Evolutionary conservation across 2,888 invertebrate species (phyloP).

Genomic region (Melinopterus prodromus): DNA sequence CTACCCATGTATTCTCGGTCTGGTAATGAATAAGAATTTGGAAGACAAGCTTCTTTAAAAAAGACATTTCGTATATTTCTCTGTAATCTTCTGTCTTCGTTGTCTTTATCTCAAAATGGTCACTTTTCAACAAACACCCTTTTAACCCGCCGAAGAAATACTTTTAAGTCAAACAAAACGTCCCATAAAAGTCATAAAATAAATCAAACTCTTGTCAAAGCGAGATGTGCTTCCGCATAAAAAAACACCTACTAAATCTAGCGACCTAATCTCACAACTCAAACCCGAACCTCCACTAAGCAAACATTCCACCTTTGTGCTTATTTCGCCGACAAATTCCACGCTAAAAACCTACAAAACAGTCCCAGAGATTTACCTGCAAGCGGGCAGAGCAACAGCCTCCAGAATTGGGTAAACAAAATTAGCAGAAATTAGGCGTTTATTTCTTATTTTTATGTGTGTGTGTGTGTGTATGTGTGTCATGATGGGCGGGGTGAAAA

Average conservation of each 20-base stretch:
- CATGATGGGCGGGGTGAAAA: not conserved
- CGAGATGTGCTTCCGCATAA: not conserved
- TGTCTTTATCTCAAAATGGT: too few relatives aligned
- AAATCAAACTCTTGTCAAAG: not conserved
- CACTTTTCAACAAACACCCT: too few relatives aligned
- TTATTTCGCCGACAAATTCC: not conserved
- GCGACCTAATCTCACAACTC: not conserved
- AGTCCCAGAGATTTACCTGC: too few relatives aligned
- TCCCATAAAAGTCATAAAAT: too few relatives aligned
- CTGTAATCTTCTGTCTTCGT: too few relatives aligned
- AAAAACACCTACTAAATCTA: not conserved
- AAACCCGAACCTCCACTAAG: not conserved
- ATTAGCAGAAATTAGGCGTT: constrained; percentile 29
- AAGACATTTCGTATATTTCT: too few relatives aligned
- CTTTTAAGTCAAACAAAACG: too few relatives aligned
- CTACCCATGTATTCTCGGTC: too few relatives aligned
- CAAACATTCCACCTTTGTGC: not conserved
- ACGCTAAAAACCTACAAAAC: not conserved
- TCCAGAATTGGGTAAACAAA: constrained; percentile 27
- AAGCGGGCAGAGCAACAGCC: too few relatives aligned
- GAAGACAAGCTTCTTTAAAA: too few relatives aligned
- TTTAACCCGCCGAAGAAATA: too few relatives aligned
- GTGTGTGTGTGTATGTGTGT: not conserved
- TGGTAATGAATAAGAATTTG: too few relatives aligned
- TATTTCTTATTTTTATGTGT: constrained; percentile 26